These are phyloP conservation scores for Macrobrachium rosenbergii DNA, from an alignment of 1,140 invertebrate genomes.

Conservation along the genomic window DNA sequence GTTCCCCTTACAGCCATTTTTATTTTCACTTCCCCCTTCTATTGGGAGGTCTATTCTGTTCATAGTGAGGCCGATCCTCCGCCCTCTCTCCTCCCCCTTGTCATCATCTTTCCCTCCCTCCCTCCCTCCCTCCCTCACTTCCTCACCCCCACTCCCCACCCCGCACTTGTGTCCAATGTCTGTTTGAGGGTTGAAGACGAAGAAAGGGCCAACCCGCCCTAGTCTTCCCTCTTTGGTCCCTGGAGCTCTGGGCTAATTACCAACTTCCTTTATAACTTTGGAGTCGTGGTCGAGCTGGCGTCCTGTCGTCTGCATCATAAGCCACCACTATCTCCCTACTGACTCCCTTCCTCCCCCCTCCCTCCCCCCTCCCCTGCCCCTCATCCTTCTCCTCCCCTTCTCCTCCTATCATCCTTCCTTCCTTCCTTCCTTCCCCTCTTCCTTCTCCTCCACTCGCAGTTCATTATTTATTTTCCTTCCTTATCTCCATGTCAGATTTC, in stretches of 20 bases:
- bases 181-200: no score
- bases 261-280: conserved; percentile 27
- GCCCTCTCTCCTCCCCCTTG: background rate
- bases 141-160: background rate
- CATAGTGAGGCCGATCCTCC: background rate
- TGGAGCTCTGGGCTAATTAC: conserved; percentile 24
- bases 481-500: no score
- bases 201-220: no score
- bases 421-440: no score
- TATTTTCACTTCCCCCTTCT: background rate
- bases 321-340: background rate
- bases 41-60: no score
- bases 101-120: background rate
- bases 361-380: background rate
- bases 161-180: background rate
- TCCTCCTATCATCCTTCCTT: background rate
- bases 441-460: background rate
- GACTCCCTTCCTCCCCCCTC: background rate
- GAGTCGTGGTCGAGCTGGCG: conserved; percentile 23
- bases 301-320: conserved; percentile 25
- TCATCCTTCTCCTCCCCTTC: background rate
- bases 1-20: background rate
- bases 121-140: background rate
- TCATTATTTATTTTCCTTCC: background rate
- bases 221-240: background rate